These are phyloP conservation scores for Archivesica marissinica DNA, from an alignment of 1,140 invertebrate species.

Conservation along the genomic window DNA sequence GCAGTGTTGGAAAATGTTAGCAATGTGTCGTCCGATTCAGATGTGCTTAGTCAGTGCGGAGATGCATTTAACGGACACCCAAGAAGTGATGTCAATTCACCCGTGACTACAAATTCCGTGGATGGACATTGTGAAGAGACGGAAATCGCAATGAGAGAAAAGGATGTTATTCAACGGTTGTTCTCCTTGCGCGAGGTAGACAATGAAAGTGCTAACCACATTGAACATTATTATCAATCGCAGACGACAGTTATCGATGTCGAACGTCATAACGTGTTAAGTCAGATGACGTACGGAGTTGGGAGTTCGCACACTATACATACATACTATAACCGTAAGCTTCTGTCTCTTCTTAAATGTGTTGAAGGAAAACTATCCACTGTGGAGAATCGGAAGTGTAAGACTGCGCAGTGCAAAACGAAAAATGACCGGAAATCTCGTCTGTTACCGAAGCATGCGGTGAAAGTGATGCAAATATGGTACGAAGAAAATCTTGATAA, in stretches of 20 bases:
- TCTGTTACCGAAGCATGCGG: conserved; percentile 56
- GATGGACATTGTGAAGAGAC: conserved; percentile 39
- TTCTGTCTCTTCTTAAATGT: conserved; percentile 39
- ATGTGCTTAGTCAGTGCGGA: background rate
- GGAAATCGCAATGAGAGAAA: conserved; percentile 48
- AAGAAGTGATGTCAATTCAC: background rate
- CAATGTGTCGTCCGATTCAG: background rate
- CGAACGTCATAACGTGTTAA: conserved; percentile 55
- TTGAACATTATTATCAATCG: conserved; percentile 54
- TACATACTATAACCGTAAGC: conserved; percentile 51
- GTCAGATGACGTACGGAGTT: conserved; percentile 55
- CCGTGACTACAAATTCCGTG: background rate
- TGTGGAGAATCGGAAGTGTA: background rate
- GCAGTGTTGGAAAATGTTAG: conserved; percentile 30
- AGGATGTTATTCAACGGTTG: conserved; percentile 26
- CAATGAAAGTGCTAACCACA: conserved; percentile 1
- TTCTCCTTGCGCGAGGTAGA: conserved; percentile 4
- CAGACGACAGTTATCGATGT: conserved; percentile 53
- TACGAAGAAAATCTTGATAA: conserved; percentile 59
- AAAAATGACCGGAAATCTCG: conserved; percentile 27
- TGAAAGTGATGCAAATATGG: conserved; percentile 56
- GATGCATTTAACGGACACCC: background rate
- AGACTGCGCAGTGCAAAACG: background rate
- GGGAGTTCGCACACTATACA: conserved; percentile 44
- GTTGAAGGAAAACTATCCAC: conserved; percentile 34